A percentile compares a stretch with the other conserved stretches of the same genome.
These are phyloP conservation scores for Hystrix brachyura DNA, from an alignment of 2,113 vertebrate genomes.

Conservation along the genomic window DNA sequence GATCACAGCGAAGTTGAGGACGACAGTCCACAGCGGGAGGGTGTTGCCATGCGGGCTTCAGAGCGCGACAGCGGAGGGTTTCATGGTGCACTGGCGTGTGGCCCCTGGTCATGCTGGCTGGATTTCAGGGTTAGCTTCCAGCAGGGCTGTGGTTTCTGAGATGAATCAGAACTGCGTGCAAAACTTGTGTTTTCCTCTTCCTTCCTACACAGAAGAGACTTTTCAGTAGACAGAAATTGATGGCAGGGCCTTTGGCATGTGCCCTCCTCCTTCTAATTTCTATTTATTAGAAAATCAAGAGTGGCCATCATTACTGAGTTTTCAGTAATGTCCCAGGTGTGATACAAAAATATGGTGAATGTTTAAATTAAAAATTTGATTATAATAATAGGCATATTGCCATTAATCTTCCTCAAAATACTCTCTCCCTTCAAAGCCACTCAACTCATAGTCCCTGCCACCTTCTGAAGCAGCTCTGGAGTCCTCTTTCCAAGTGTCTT, in stretches of 20 bases:
- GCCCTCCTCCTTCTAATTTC: not conserved
- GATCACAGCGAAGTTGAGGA: conserved; percentile 67
- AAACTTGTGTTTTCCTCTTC: not conserved
- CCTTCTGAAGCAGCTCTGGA: not conserved
- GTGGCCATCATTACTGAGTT: not conserved
- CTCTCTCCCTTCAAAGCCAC: not conserved
- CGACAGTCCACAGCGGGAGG: conserved; percentile 42
- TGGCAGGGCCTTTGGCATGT: not conserved
- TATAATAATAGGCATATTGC: not conserved
- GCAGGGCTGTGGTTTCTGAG: conserved; percentile 8
- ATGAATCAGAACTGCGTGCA: not conserved
- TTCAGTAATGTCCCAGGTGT: not conserved
- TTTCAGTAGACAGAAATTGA: conserved; percentile 8
- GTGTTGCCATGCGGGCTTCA: conserved; percentile 67
- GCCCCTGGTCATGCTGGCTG: not conserved
- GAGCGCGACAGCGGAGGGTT: conserved; percentile 42
- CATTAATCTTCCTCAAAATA: not conserved
- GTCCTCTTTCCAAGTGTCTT: not conserved
- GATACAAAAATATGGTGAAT: not conserved
- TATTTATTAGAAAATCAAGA: not conserved
- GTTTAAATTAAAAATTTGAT: not conserved
- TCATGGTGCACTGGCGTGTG: not conserved
- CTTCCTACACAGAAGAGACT: not conserved
- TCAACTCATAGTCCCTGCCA: not conserved
- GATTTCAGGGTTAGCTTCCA: not conserved